Percentiles rank a stretch among this genome's conserved stretches.
Conservation (phyloP, 2,113 vertebrate species). For the Charadrius vociferus region DNA sequence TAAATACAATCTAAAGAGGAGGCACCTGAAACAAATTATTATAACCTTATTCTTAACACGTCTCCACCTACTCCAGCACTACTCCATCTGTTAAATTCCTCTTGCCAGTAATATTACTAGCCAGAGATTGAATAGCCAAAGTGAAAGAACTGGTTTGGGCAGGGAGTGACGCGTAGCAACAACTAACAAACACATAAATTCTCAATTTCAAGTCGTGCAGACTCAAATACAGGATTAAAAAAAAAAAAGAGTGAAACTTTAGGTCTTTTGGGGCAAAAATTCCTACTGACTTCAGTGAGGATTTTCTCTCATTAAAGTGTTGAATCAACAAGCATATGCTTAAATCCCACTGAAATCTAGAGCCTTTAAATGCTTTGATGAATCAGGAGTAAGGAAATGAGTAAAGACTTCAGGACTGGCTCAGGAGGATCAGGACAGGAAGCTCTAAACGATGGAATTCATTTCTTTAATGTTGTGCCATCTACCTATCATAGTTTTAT, state of each 20-base stretch:
- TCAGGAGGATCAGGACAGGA: neutral
- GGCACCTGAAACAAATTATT: neutral
- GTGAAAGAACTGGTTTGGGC: conserved; percentile 63
- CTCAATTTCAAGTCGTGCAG: neutral
- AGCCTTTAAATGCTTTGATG: conserved; percentile 17
- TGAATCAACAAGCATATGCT: neutral
- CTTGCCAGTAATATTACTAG: neutral
- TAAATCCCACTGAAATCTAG: neutral
- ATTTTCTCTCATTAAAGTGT: neutral
- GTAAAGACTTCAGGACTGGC: neutral
- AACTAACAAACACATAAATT: neutral
- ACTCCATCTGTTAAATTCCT: neutral
- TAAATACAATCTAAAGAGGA: neutral
- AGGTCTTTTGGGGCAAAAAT: neutral
- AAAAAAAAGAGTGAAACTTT: neutral
- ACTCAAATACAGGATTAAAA: neutral
- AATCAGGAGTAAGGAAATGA: conserved; percentile 46
- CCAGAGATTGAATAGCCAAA: conserved; percentile 33
- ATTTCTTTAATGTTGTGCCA: conserved; percentile 31
- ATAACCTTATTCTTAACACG: neutral
- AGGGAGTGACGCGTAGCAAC: neutral
- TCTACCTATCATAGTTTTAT: neutral
- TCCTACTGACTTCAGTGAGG: neutral
- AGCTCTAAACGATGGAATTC: neutral
- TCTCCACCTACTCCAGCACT: conserved; percentile 8